Evolutionary conservation across 1,140 invertebrate genomes (phyloP), one percentile per base, ranked within the genome.

Genomic region (Brachionus koreanus): DNA sequence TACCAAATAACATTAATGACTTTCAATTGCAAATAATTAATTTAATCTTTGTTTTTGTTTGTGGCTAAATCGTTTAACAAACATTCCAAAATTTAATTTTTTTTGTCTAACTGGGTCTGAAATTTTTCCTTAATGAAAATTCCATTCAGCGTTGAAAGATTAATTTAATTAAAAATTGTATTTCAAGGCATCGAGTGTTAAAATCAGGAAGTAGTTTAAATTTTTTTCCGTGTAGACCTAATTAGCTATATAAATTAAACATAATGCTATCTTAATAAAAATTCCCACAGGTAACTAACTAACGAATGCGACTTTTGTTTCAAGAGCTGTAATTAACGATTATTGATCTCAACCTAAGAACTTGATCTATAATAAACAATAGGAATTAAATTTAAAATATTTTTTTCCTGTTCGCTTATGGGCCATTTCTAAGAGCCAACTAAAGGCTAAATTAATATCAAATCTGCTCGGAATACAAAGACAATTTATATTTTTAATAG

Each of bases 81-180:
- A 65, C 63, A 65, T 65, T 65, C 63, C 63, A 65, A 65, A 65
- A 33, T 35, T 65, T 33, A 65, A 65, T 35, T 65, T 65, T 46
- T 46, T 46, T 46, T 10, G 35, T 65, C 25, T 65, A 33, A 9
- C 33, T 65, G 63, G 25, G 25, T 33, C 13, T 65, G 63, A 65
- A 65, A 16, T 33, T 57, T 57, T 37, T 37, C 63, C 63, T 65
- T 65, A 37, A 65, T 65, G 25, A 37, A 65, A 65, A 65, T 65
- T 65, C 63, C 63, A 65, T 65, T 29, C 16, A 29, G 10, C 25
- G 3, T 33, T 7, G n/a, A 65, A 65, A 65, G 63, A 65, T 65
- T 65, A 65, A 65, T 65, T 65, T 65, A 65, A 65, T 65, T 37
- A 69, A 69, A 69, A 69, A 69, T 69, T 39, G 10, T 57, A 69